Conservation (phyloP, 2,113 vertebrate species). For the Cranoglanis bouderius region DNA sequence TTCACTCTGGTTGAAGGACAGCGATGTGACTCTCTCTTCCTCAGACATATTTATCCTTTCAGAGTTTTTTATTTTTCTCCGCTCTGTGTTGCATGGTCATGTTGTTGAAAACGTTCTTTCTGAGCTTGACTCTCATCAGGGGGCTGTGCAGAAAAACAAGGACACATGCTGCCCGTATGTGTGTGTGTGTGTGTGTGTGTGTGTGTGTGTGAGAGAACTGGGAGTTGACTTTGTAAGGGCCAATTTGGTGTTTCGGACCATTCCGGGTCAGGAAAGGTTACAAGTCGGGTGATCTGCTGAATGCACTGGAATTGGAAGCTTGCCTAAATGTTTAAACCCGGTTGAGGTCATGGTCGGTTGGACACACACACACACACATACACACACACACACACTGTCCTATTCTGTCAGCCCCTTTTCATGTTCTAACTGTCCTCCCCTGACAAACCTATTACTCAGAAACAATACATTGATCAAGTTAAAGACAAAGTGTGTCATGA, state of each 20-base stretch:
- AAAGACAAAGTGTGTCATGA: background rate
- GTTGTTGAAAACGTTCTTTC: conserved; percentile 53
- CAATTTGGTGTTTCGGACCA: conserved; percentile 24
- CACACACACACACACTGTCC: background rate
- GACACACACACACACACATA: background rate
- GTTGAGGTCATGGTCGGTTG: conserved; percentile 15
- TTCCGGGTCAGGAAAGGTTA: conserved; percentile 33
- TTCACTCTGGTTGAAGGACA: conserved; percentile 31
- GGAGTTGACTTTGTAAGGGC: conserved; percentile 22
- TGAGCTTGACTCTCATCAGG: conserved; percentile 61
- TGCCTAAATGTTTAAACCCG: conserved; percentile 22
- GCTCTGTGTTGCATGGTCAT: conserved; percentile 31
- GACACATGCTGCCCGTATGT: conserved; percentile 72
- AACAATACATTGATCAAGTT: background rate
- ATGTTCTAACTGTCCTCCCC: background rate
- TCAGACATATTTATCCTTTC: conserved; percentile 39
- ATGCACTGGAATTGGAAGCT: conserved; percentile 20
- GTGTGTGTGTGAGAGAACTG: conserved; percentile 26
- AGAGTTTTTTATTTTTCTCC: conserved; percentile 48
- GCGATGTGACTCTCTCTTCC: conserved; percentile 18
- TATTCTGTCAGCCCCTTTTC: too few species aligned
- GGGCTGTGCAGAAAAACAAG: conserved; percentile 59
- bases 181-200: conserved; percentile 44
- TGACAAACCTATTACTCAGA: too few species aligned
- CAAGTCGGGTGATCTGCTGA: conserved; percentile 20